Evolutionary conservation across 2,113 vertebrate genomes (phyloP).

Genomic region (Tragelaphus strepsiceros): DNA sequence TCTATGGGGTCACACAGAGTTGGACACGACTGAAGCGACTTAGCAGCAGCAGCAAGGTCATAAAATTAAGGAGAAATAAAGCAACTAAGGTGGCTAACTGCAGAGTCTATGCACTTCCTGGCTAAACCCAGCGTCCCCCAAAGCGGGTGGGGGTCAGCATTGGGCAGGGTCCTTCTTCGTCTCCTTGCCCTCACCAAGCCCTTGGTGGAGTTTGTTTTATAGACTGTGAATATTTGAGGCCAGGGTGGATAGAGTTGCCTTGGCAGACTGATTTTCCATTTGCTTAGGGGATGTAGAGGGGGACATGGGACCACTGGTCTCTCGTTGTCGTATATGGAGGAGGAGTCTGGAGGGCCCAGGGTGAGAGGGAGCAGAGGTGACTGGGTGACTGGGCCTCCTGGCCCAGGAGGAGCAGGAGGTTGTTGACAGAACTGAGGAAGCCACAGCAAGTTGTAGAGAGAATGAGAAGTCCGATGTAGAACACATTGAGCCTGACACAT

Average conservation of each 20-base stretch:
- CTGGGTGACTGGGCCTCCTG: not conserved
- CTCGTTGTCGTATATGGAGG: not conserved
- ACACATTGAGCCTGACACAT: not conserved
- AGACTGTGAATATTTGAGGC: not conserved
- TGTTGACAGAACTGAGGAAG: not conserved
- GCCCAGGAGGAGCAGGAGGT: not conserved
- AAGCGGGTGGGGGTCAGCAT: not conserved
- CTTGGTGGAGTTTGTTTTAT: not conserved
- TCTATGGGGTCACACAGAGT: too few species aligned
- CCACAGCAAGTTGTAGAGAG: not conserved
- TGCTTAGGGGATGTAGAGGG: not conserved
- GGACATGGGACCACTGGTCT: not conserved
- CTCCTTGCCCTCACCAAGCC: too few species aligned
- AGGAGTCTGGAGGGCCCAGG: not conserved
- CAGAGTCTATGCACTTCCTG: not conserved
- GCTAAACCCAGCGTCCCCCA: not conserved
- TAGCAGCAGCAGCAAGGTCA: not conserved
- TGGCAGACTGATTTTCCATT: not conserved
- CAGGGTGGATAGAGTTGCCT: not conserved
- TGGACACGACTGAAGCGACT: too few species aligned
- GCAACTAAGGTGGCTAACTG: not conserved
- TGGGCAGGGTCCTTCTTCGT: not conserved
- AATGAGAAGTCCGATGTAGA: not conserved
- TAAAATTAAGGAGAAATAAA: not conserved
- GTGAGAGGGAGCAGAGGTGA: not conserved